Evolutionary conservation across 2,888 invertebrate genomes (phyloP), one percentile per base, ranked within the genome.

Genomic region (Eutolmus rufibarbis): DNA sequence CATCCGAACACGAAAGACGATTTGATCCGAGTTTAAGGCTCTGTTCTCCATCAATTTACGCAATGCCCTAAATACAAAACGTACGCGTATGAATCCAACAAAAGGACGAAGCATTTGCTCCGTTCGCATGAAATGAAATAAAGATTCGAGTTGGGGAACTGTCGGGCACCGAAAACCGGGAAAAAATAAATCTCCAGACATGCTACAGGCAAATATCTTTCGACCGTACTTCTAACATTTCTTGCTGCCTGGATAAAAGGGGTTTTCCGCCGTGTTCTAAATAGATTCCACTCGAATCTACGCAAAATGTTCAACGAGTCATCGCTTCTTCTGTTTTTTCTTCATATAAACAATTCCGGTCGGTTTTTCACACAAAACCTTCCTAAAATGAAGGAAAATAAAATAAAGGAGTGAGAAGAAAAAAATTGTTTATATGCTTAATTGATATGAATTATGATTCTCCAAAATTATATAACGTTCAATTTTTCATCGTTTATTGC

Each of bases 31-130:
- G 34, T 12, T 81, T 81, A 51, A 46, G 81, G 81, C 57, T 46
- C 28, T 81, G 34, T 34, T 56, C 66, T 43, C 51, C 51, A 34
- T 81, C 81, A 81, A 81, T 81, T 81, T 81, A 81, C 81, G 51
- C 81, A 56, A 34, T 37, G n/a, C 76, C 76, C 19, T 40, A 40
- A 76, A 76, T 76, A 5, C 19, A 12, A 19, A 4, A 37, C 19
- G 40, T 40, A 40, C 76, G 12, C 34, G 19, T 76, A 40, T 34
- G 76, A 16, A 40, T n/a, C 76, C 37, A 5, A 34, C 76, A 66
- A 8, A 66, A 66, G 23, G 66, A 23, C 66, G 66, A 66, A 66
- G 28, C 66, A 66, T 66, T 66, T 66, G 66, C 23, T 66, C 66
- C 12, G 23, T 66, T 28, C 66, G 66, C 66, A 66, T 66, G 66